These are phyloP conservation scores for Agapostemon virescens DNA, from an alignment of 2,888 invertebrate genomes.

Conservation along the genomic window DNA sequence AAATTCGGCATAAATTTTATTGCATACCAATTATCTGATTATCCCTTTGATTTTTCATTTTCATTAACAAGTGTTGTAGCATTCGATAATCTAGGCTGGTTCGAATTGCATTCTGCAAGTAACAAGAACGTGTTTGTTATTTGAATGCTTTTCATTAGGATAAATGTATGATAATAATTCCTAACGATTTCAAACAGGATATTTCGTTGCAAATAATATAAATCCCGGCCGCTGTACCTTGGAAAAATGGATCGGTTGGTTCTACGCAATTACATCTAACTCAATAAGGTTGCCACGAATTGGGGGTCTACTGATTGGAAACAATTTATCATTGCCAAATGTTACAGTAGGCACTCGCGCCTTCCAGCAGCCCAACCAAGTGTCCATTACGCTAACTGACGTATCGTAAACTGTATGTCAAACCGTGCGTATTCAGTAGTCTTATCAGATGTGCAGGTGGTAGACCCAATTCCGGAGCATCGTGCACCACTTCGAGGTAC, in stretches of 20 bases:
- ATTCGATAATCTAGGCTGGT: no score
- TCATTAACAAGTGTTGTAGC: no score
- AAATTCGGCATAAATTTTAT: no score
- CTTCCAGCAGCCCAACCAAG: background rate
- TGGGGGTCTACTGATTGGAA: background rate
- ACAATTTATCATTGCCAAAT: background rate
- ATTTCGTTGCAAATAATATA: no score
- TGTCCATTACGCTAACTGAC: conserved; percentile 2
- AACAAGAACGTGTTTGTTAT: no score
- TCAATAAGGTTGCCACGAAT: background rate
- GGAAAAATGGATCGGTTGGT: background rate
- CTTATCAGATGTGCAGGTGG: background rate
- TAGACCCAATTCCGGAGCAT: background rate
- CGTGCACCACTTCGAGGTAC: background rate
- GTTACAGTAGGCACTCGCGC: background rate
- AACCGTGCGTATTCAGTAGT: background rate
- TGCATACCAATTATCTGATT: no score
- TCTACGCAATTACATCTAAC: background rate
- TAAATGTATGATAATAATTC: no score
- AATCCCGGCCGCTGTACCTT: background rate
- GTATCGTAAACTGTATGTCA: background rate
- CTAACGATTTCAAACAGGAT: no score
- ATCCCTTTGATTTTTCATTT: no score
- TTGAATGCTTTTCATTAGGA: no score
- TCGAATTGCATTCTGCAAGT: no score